A percentile compares a stretch with the other conserved stretches of the same genome.
These are phyloP conservation scores for Hirtodrosophila duncani DNA, from an alignment of 2,888 invertebrate species.

Conservation along the genomic window DNA sequence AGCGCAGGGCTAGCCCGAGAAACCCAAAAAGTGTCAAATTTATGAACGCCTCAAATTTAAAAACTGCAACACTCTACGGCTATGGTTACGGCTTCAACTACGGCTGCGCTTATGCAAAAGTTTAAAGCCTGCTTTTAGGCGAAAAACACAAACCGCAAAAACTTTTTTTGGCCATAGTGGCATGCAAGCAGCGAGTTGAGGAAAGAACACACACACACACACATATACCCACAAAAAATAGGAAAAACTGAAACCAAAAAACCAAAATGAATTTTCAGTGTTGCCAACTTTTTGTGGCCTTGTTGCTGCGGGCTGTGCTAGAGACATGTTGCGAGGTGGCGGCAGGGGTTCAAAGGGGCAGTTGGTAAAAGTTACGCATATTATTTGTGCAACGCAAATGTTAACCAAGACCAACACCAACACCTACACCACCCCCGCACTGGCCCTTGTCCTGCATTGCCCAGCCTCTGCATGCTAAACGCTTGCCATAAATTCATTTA, in stretches of 20 bases:
- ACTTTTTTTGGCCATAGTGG: slow-evolving; percentile 20
- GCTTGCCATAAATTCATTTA: slow-evolving; percentile 68
- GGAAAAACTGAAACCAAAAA: slow-evolving; percentile 21
- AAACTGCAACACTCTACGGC: slow-evolving; percentile 38
- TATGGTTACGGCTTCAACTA: slow-evolving; percentile 19
- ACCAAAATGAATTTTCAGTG: slow-evolving; percentile 69
- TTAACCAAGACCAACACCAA: background rate
- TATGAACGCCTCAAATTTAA: slow-evolving; percentile 68
- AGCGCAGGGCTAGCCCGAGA: too few species aligned
- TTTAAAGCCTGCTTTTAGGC: slow-evolving; percentile 63
- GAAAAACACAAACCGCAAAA: slow-evolving; percentile 51
- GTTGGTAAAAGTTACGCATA: slow-evolving; percentile 54
- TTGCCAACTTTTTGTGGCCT: slow-evolving; percentile 63
- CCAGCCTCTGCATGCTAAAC: slow-evolving; percentile 40
- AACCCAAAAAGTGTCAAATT: slow-evolving; percentile 67
- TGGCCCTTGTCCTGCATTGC: too few species aligned
- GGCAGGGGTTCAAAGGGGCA: background rate
- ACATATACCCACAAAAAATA: slow-evolving; percentile 4
- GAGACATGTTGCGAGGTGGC: background rate
- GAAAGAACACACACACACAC: slow-evolving; percentile 10
- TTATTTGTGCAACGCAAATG: slow-evolving; percentile 37
- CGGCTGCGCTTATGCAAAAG: slow-evolving; percentile 62
- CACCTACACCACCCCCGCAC: background rate
- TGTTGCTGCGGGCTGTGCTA: slow-evolving; percentile 39
- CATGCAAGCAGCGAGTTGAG: too few species aligned